Evolutionary conservation across 1,140 invertebrate genomes (phyloP).

Genomic region (Nixonia krombeini): DNA sequence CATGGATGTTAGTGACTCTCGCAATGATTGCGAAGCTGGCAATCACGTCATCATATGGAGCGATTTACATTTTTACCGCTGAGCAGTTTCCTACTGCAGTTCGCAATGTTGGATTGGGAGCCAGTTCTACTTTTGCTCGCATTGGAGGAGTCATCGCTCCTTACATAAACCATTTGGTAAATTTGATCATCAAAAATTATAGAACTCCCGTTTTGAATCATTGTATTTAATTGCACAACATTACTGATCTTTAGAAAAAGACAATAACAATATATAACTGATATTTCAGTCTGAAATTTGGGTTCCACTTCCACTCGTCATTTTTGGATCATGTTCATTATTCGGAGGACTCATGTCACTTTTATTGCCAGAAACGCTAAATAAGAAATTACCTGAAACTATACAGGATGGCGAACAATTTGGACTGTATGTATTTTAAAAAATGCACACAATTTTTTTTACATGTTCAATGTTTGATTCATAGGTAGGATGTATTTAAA

Average conservation of each 20-base stretch:
- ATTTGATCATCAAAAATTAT: conserved; percentile 20
- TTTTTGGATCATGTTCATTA: conserved; percentile 79
- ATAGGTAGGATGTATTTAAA: too few relatives aligned
- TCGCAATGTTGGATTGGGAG: conserved; percentile 83
- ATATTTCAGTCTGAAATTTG: conserved; percentile 75
- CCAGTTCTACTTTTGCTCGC: conserved; percentile 82
- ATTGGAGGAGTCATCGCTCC: conserved; percentile 85
- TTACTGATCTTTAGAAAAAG: too few relatives aligned
- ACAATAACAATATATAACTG: too few relatives aligned
- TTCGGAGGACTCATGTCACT: conserved; percentile 78
- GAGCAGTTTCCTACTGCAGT: conserved; percentile 90
- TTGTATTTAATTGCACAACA: too few relatives aligned
- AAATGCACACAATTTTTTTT: not conserved
- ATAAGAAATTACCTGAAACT: conserved; percentile 81
- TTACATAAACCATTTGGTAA: conserved; percentile 77
- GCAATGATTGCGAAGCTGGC: conserved; percentile 88
- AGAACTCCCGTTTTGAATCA: too few relatives aligned
- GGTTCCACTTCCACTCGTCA: conserved; percentile 79
- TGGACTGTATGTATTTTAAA: conserved; percentile 72
- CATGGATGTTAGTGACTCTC: conserved; percentile 76
- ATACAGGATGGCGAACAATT: conserved; percentile 82
- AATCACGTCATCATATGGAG: conserved; percentile 85
- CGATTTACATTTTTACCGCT: conserved; percentile 85
- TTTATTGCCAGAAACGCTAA: conserved; percentile 83
- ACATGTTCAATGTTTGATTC: not conserved